phyloP scores from a whole-genome alignment of 2,888 invertebrate genomes.

The Orthosia cruda region DNA sequence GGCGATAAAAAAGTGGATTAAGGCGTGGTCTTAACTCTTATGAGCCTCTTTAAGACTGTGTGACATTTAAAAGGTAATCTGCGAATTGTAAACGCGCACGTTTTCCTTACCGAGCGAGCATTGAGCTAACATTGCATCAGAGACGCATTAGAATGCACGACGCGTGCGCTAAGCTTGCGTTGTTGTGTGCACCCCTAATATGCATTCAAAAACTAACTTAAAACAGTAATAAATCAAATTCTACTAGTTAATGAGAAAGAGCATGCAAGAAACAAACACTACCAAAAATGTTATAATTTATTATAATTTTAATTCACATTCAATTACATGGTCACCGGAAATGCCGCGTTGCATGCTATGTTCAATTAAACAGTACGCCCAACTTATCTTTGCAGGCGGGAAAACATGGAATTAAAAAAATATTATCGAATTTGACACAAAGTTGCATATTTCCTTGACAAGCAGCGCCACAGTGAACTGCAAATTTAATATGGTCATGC shows the following conservation, averaged over 20 bases:
- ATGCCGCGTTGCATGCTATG: slow-evolving; percentile 26
- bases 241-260: slow-evolving; percentile 19
- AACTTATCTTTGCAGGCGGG: neutral
- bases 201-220: slow-evolving; percentile 5
- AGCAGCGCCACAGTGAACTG: slow-evolving; percentile 14
- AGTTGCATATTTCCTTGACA: slow-evolving; percentile 1
- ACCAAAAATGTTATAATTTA: slow-evolving; percentile 33
- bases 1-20: neutral
- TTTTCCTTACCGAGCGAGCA: slow-evolving; percentile 14
- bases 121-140: slow-evolving; percentile 38
- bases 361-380: slow-evolving; percentile 21
- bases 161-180: slow-evolving; percentile 32
- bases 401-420: slow-evolving; percentile 3
- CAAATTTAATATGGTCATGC: slow-evolving; percentile 1
- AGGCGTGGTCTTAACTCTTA: slow-evolving; percentile 7
- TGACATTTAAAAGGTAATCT: slow-evolving; percentile 26
- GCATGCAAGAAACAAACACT: slow-evolving; percentile 25
- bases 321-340: slow-evolving; percentile 57
- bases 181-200: slow-evolving; percentile 30
- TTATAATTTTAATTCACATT: slow-evolving; percentile 46
- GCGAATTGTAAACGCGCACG: slow-evolving; percentile 15
- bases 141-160: slow-evolving; percentile 38
- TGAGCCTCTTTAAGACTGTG: neutral
- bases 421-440: slow-evolving; percentile 1
- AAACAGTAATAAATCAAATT: slow-evolving; percentile 29